phyloP scores from a whole-genome alignment of 2,888 invertebrate species.

The Agrilus cyanescens region DNA sequence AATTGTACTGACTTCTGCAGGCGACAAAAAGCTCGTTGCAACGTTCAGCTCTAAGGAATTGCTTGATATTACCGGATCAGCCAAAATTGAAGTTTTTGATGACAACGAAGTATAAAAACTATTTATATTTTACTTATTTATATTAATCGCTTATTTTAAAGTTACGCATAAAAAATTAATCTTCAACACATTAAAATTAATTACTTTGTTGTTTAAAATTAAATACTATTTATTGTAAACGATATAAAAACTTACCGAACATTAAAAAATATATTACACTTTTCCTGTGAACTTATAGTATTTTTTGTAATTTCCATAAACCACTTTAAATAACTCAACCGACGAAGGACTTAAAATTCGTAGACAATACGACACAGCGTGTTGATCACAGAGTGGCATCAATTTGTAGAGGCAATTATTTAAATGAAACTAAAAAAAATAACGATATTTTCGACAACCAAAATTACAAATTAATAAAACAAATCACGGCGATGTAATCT shows the following conservation, averaged over 20 bases:
- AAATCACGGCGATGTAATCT: no score
- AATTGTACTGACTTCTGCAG: slow-evolving; percentile 50
- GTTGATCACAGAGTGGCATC: slow-evolving; percentile 35
- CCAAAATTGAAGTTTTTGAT: slow-evolving; percentile 42
- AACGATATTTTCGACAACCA: neutral
- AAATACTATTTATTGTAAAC: no score
- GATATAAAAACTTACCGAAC: no score
- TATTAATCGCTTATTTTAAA: no score
- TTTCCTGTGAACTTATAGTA: slow-evolving; percentile 40
- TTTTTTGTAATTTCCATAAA: slow-evolving; percentile 36
- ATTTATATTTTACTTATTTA: neutral
- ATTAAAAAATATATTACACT: slow-evolving; percentile 24
- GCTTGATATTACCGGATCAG: slow-evolving; percentile 57
- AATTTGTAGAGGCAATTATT: slow-evolving; percentile 37
- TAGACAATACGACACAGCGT: slow-evolving; percentile 35
- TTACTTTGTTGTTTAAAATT: no score
- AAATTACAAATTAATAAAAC: no score
- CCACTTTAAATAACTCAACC: slow-evolving; percentile 37
- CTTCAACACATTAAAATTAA: no score
- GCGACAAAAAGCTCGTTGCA: slow-evolving; percentile 54
- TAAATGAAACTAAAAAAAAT: slow-evolving; percentile 32
- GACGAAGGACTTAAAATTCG: slow-evolving; percentile 34
- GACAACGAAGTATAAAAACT: slow-evolving; percentile 9
- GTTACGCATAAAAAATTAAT: no score
- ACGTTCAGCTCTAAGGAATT: slow-evolving; percentile 60